Percentiles rank a stretch among this genome's conserved stretches.
Conservation (phyloP, 2,888 invertebrate species). For the Drosophila phalerata region DNA sequence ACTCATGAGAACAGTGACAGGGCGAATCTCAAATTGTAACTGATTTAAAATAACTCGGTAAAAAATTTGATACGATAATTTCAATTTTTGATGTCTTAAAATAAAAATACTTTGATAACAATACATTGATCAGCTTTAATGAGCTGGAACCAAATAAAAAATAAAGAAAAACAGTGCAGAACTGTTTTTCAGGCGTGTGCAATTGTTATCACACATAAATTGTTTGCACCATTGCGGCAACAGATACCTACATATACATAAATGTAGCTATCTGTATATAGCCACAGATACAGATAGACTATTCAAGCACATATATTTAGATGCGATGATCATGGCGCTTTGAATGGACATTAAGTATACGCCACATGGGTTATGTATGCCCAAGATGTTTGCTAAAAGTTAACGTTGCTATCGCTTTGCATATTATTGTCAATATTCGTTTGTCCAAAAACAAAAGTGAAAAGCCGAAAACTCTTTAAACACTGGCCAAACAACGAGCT, state of each 20-base stretch:
- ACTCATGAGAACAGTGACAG: neutral
- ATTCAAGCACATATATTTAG: slow-evolving; percentile 1
- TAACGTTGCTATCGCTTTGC: slow-evolving; percentile 21
- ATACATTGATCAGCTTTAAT: too few species aligned
- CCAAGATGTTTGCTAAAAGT: slow-evolving; percentile 21
- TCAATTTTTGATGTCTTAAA: too few species aligned
- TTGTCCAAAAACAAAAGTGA: slow-evolving; percentile 32
- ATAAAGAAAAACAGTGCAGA: neutral
- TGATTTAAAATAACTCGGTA: too few species aligned
- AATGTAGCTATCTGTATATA: neutral
- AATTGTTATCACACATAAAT: slow-evolving; percentile 14
- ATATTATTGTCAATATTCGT: slow-evolving; percentile 29
- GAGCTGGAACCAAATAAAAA: too few species aligned
- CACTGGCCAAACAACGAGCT: slow-evolving; percentile 35
- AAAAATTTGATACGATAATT: too few species aligned
- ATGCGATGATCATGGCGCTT: neutral
- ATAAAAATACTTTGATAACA: too few species aligned
- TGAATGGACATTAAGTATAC: slow-evolving; percentile 20
- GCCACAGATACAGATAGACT: neutral
- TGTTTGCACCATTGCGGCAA: slow-evolving; percentile 19
- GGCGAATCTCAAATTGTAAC: neutral
- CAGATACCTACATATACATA: neutral
- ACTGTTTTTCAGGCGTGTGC: neutral
- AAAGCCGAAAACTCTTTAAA: slow-evolving; percentile 16
- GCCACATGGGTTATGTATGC: slow-evolving; percentile 22